Conservation (phyloP, 2,797 vertebrate genomes). For the Lepus townsendii region DNA sequence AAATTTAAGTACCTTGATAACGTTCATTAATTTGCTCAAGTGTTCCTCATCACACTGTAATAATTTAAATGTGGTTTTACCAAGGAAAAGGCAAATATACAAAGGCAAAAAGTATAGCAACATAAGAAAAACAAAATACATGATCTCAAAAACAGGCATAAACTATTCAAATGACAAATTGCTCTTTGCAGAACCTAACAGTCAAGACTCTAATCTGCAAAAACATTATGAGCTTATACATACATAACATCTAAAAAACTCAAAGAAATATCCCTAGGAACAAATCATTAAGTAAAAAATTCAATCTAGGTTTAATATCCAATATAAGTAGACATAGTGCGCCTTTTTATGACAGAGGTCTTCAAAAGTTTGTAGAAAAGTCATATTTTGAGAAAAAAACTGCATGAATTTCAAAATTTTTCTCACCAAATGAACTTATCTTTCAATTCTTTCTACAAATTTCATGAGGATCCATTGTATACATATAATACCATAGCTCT, state of each 20-base stretch:
- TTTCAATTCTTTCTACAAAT: too few relatives aligned
- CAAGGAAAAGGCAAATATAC: constrained; percentile 57
- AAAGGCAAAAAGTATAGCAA: constrained; percentile 34
- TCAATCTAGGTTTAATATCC: constrained; percentile 42
- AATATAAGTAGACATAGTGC: not conserved
- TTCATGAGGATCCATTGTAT: not conserved
- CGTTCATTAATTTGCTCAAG: constrained; percentile 45
- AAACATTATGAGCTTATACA: not conserved
- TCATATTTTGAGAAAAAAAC: too few relatives aligned
- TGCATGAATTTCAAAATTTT: too few relatives aligned
- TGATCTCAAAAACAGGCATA: constrained; percentile 56
- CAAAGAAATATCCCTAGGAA: constrained; percentile 61
- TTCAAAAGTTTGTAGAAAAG: too few relatives aligned
- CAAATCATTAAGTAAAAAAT: constrained; percentile 60
- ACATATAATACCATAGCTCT: constrained; percentile 33
- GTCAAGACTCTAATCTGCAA: constrained; percentile 51
- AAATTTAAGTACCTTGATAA: constrained; percentile 58
- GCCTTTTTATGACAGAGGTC: too few relatives aligned
- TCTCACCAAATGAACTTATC: too few relatives aligned
- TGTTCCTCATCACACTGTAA: not conserved
- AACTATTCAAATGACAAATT: constrained; percentile 49
- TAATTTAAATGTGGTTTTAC: too few relatives aligned
- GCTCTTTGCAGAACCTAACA: constrained; percentile 11
- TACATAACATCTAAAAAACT: not conserved
- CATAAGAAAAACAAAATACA: not conserved